Conservation (phyloP, 2,888 invertebrate species). For the Limnephilus rhombicus region DNA sequence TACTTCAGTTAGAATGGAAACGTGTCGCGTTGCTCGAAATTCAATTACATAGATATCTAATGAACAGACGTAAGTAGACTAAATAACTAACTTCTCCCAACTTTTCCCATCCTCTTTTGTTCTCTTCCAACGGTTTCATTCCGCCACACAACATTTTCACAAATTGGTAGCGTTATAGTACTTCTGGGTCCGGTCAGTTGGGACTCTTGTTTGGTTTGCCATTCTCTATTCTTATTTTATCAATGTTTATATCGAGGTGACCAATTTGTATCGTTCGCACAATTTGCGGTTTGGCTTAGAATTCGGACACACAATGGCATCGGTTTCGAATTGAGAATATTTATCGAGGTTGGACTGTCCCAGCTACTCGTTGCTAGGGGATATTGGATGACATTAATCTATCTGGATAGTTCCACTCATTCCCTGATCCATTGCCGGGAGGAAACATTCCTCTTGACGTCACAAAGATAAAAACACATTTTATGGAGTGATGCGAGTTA, state of each 20-base stretch:
- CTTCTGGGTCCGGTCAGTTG: background rate
- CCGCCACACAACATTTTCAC: background rate
- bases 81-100: background rate
- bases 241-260: background rate
- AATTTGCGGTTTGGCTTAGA: slow-evolving; percentile 1
- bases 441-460: background rate
- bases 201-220: background rate
- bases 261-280: background rate
- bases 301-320: background rate
- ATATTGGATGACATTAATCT: background rate
- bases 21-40: background rate
- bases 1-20: background rate
- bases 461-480: background rate
- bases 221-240: background rate
- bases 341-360: background rate
- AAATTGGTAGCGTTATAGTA: background rate
- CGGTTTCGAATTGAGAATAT: background rate
- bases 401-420: background rate
- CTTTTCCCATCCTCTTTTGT: background rate
- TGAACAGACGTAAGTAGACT: background rate
- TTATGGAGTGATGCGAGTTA: background rate
- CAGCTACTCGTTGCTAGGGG: background rate
- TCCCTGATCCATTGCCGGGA: background rate
- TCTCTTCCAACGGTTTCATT: background rate
- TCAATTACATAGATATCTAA: background rate